Evolutionary conservation across 1,140 invertebrate genomes (phyloP), one percentile per base, ranked within the genome.

Genomic region (Dendroctonus valens): DNA sequence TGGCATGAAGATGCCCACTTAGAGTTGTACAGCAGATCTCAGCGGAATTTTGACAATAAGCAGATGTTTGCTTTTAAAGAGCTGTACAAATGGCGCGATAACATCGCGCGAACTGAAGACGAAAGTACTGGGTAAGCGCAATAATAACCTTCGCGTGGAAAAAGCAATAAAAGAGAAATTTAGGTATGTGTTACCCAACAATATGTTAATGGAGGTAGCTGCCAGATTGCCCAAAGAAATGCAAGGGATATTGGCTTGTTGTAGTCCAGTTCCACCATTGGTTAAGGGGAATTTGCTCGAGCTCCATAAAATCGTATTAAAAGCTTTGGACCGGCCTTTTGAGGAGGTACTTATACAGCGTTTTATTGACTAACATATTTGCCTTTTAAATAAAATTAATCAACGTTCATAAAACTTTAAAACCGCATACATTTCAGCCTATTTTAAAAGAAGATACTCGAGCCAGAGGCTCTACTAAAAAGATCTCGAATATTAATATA

Each of bases 181-280:
- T 75, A 91, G 91, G 14, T 99, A 94, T 78, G 89, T 99, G 40
- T 79, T 99, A 61, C 96, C 96, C 0, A 97, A 96, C 80, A 94
- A 98, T 76, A 97, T 97, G 94, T 73, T 99, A 76, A 76, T 98
- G 26, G 87, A 94, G 72, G 93, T 99, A 57, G 87, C 92, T 5
- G 92, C 97, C 76, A 84, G 85, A n/a, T 77, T 99, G 50, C 97
- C 97, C 0, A 83, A 93, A 50, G 96, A 99, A 81, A 88, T 92
- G 81, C 92, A 97, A 77, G 96, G 96, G 5, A 91, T 99, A 60
- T 75, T 95, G 26, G 94, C 95, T 0, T 96, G 93, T 73, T 99
- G 96, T 78, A 93, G 92, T 77, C 95, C 96, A 0, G 89, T 97
- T 65, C 96, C 96, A 11, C 90, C 93, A 0, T 81, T 97, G 38